Evolutionary conservation across 1,140 invertebrate species (phyloP).

Genomic region (Belonocnema kinseyi): DNA sequence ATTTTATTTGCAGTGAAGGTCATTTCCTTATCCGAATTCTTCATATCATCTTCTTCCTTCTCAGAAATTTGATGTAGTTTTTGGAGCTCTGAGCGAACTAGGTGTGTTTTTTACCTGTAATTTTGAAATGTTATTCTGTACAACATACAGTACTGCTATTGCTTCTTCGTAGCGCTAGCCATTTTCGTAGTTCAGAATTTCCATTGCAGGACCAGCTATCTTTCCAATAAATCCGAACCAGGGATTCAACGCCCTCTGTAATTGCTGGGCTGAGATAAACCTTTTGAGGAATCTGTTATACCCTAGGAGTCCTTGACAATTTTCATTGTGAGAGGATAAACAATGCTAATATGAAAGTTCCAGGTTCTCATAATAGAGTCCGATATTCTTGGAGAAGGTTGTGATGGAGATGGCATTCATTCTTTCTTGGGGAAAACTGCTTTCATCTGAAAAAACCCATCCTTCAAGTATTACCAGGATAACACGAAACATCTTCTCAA

Average conservation of each 20-base stretch:
- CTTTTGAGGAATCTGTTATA: no score
- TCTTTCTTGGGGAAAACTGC: no score
- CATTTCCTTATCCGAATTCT: background rate
- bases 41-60: background rate
- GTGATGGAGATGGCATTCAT: no score
- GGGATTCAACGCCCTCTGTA: background rate
- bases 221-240: background rate
- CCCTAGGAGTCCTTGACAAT: no score
- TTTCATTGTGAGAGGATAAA: no score
- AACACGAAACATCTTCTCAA: no score
- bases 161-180: background rate
- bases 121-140: background rate
- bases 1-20: background rate
- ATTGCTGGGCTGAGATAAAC: no score
- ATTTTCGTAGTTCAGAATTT: background rate
- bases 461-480: no score
- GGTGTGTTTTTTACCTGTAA: background rate
- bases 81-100: background rate
- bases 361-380: background rate
- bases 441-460: no score
- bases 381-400: no score
- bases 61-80: background rate
- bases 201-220: background rate
- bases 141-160: background rate
- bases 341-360: background rate